Evolutionary conservation across 2,113 vertebrate genomes (phyloP).

Genomic region (Lophura nycthemera): DNA sequence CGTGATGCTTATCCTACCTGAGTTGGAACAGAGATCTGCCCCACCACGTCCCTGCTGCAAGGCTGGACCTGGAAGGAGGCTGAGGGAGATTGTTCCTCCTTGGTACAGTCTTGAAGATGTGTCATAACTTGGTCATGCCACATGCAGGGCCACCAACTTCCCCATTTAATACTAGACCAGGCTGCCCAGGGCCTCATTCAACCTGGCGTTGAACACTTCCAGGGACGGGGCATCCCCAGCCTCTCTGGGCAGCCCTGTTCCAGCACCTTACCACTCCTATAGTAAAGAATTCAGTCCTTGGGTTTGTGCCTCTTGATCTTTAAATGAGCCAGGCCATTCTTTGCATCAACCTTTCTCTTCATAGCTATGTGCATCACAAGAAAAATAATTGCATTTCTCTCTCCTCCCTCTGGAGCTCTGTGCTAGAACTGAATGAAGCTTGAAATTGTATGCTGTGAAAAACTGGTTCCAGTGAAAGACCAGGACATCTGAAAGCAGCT

Average conservation of each 20-base stretch:
- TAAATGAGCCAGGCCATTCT: accelerated
- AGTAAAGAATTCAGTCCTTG: not conserved
- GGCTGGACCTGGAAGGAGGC: not conserved
- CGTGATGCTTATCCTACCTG: not conserved
- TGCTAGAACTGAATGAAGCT: not conserved
- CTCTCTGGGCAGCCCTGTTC: no score
- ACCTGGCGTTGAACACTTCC: no score
- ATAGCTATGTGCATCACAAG: accelerated
- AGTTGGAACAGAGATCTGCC: not conserved
- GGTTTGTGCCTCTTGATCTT: not conserved
- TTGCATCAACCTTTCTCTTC: not conserved
- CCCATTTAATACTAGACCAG: no score
- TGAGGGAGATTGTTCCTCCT: not conserved
- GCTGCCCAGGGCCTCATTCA: no score
- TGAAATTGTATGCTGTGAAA: not conserved
- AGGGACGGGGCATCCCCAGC: no score
- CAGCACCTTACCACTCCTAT: no score
- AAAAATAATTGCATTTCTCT: not conserved
- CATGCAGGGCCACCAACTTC: no score
- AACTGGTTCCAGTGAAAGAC: not conserved
- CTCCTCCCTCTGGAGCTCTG: not conserved
- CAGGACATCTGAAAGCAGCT: not conserved
- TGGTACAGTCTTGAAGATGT: accelerated
- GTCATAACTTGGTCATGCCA: not conserved
- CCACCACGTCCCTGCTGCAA: not conserved